Evolutionary conservation across 1,140 invertebrate species (phyloP), one percentile per base, ranked within the genome.

Genomic region (Trichomalopsis sarcophagae): DNA sequence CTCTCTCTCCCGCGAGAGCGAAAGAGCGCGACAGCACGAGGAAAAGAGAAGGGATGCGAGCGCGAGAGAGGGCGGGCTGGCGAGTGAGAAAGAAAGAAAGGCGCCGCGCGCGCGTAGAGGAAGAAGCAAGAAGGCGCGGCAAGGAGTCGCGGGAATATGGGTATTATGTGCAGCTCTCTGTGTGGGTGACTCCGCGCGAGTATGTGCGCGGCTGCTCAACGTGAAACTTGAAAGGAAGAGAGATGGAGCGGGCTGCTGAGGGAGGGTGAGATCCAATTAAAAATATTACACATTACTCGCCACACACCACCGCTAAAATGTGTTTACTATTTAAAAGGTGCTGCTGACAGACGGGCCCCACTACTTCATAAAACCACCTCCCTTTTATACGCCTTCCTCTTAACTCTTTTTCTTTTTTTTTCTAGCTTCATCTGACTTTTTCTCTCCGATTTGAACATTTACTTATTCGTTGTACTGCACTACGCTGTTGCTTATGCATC

Each of bases 271-370:
- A 91, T 92, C 91, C 91, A 93, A 93, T 93, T 93, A 93, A 93
- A 92, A 92, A 92, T 93, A 93, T 93, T 92, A 92, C 90, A 91
- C 90, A 92, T 93, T 93, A 91, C 89, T 78, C 85, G 76, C 85
- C 85, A 80, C 76, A 83, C 85, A 89, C 88, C 87, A 89, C 88
- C 86, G 87, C 89, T 91, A 91, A 92, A 92, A 91, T 89, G 89
- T 91, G 91, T 92, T 91, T 92, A 91, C 89, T 90, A 90, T 93
- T 91, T 91, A 91, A 90, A 92, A 91, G 89, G 73, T 27, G 36
- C 87, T 81, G 87, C 89, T 89, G 82, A 86, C 85, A 84, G 84
- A 87, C 55, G 84, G 83, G 75, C 81, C 86, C 68, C 7, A 11
- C 40, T 77, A 83, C 86, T 82, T 87, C 86, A 81, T 85, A 4